phyloP scores from a whole-genome alignment of 2,888 invertebrate genomes.

The Pachycephus smyrnensis region DNA sequence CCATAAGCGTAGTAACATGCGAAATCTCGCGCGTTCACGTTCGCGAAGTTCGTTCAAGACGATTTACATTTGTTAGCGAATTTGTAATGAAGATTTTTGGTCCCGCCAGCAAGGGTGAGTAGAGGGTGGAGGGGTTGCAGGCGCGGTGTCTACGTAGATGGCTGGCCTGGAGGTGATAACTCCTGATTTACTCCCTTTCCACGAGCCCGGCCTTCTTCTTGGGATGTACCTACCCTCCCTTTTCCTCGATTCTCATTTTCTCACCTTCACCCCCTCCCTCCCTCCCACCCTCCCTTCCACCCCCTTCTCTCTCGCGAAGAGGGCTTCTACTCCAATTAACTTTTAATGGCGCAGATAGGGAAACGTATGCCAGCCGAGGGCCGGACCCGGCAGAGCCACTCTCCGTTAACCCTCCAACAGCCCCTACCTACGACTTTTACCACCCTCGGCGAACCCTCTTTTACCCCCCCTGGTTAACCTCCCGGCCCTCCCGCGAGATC shows the following conservation, averaged over 20 bases:
- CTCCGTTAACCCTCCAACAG: not conserved
- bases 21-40: not conserved
- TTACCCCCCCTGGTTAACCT: not conserved
- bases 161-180: constrained; percentile 57
- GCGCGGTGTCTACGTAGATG: constrained; percentile 22
- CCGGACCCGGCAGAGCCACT: constrained; percentile 14
- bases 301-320: constrained; percentile 35
- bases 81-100: constrained; percentile 56
- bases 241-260: constrained; percentile 41
- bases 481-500: constrained; percentile 12
- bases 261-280: constrained; percentile 37
- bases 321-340: constrained; percentile 59
- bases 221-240: constrained; percentile 11
- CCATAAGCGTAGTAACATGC: not conserved
- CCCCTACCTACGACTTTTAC: not conserved
- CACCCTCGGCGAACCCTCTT: constrained; percentile 19
- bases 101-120: constrained; percentile 21
- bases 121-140: not conserved
- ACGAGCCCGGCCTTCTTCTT: constrained; percentile 12
- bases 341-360: constrained; percentile 59
- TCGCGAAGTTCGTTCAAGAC: constrained; percentile 29
- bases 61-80: constrained; percentile 59
- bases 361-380: constrained; percentile 54
- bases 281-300: constrained; percentile 6
- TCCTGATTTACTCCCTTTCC: constrained; percentile 55